Conservation (phyloP, 2,113 vertebrate species). For the Mirza zaza region DNA sequence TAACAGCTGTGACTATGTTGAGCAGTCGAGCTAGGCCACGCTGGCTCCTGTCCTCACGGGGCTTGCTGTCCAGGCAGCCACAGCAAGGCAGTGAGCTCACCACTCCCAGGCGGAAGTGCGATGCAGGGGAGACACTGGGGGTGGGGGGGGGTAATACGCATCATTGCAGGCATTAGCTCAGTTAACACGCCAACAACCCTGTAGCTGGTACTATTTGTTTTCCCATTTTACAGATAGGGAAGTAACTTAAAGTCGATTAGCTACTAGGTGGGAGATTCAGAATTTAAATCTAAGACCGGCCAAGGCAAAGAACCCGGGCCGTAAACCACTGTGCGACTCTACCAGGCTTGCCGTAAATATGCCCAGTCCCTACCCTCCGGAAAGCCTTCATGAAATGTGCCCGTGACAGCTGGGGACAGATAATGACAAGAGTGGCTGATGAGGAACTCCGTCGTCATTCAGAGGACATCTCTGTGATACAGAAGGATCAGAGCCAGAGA, state of each 20-base stretch:
- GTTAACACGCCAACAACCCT: not conserved
- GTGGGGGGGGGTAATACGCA: too few relatives aligned
- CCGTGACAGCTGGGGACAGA: not conserved
- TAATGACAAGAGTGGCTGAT: not conserved
- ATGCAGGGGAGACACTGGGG: fast-evolving
- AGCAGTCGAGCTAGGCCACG: not conserved
- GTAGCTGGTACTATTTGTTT: not conserved
- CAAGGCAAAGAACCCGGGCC: not conserved
- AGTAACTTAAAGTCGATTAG: not conserved
- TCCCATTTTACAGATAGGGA: not conserved
- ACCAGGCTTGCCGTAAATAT: not conserved
- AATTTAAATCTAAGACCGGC: not conserved
- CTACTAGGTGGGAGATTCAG: not conserved
- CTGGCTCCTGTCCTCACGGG: not conserved
- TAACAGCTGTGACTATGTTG: not conserved
- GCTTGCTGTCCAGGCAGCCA: not conserved
- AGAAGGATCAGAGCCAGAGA: not conserved
- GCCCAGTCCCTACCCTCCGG: not conserved
- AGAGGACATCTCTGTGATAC: not conserved
- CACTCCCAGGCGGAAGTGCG: not conserved
- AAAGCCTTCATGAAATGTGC: not conserved
- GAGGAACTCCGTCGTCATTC: not conserved
- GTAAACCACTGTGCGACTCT: not conserved
- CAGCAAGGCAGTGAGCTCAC: fast-evolving
- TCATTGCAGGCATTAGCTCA: not conserved